Base-by-base conservation (phyloP, 2,113 vertebrate genomes). In the Toxotes jaculatrix region DNA sequence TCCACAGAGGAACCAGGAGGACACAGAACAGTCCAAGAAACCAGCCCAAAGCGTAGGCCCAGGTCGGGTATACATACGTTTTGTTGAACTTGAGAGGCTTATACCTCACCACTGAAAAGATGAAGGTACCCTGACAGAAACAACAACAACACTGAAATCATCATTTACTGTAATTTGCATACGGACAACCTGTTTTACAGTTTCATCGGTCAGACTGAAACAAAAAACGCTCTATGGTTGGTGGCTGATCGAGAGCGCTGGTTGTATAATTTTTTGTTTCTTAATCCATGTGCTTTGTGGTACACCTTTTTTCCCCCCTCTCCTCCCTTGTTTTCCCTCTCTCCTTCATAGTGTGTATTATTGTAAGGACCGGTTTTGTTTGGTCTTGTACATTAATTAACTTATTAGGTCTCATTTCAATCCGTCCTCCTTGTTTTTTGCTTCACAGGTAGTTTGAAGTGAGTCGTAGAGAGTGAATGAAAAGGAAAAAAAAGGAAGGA, bases 21-120 rank as follows among this genome's bases (percentile, higher is more conserved):
- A 97, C 97, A 32, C 97, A 98, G 76, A 96, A 95, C 21, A 98
- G 93, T 14, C 96, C 96, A 27, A 98, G 92, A 67, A 89, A 92
- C 97, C 97, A 98, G 79, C 97, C 97, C 61, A 98, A 42, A 11
- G 94, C 95, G 1, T 98, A 97, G 0, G 96, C 97, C 97, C 97
- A 98, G 91, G 95, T 95, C 0, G 97, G 97, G 85, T 98, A 98
- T 1, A 94, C 80, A 0, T 98, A 98, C 71, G 96, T 97, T 91
- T 97, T 98, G 88, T 98, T 98, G 73, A 93, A 95, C 83, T 91
- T 94, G 17, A 95, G 91, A 62, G 93, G 92, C 49, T 87, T 87
- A 82, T 95, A 94, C 62, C 59, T 90, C 59, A 91, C 90, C 73
- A 95, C 1, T 57, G 91, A 93, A 73, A 93, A 92, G 34, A 95